These are phyloP conservation scores for Equus przewalskii DNA, from an alignment of 2,113 vertebrate genomes.

Conservation along the genomic window DNA sequence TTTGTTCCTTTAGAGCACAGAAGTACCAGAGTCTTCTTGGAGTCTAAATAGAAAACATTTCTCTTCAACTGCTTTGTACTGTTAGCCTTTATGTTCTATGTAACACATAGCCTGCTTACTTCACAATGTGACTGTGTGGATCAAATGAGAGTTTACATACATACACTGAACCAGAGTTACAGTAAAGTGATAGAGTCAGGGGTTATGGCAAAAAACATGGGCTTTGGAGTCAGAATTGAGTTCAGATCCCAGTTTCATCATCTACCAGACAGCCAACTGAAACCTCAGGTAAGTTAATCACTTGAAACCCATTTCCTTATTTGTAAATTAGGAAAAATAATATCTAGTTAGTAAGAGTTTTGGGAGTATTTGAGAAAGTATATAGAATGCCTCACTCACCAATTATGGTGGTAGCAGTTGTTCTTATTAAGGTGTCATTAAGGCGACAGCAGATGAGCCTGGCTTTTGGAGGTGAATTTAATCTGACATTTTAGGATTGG, in stretches of 20 bases:
- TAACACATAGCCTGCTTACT: not conserved
- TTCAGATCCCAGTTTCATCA: not conserved
- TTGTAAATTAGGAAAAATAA: not conserved
- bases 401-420: not conserved
- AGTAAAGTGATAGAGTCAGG: not conserved
- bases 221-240: not conserved
- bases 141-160: not conserved
- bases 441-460: not conserved
- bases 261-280: not conserved
- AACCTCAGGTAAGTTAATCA: not conserved
- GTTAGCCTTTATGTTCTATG: not conserved
- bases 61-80: not conserved
- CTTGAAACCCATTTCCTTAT: not conserved
- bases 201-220: not conserved
- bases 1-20: not conserved
- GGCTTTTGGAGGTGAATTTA: not conserved
- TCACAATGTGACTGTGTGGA: not conserved
- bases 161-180: not conserved
- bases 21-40: not conserved
- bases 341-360: not conserved
- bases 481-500: conserved; percentile 1
- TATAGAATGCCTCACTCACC: not conserved
- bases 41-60: not conserved
- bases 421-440: not conserved
- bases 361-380: not conserved